Evolutionary conservation across 2,113 vertebrate genomes (phyloP), one percentile per base, ranked within the genome.

Genomic region (Isichthys henryi): DNA sequence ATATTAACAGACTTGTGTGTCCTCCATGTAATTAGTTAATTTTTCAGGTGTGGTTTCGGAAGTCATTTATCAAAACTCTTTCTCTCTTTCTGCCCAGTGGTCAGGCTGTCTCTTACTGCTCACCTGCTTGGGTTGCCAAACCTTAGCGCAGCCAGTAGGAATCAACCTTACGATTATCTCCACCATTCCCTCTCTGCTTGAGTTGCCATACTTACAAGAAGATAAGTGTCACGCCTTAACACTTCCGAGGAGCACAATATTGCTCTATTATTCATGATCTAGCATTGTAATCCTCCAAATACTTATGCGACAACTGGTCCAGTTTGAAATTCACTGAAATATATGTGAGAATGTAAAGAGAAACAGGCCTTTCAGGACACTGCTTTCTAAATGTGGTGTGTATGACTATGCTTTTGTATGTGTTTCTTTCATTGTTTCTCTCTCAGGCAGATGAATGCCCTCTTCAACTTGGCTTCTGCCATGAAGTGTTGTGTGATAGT

Each of bases 401-500:
- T 83, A 19, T n/a, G 1, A n/a, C 19, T n/a, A 10, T 84, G 3
- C 23, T 19, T 45, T 21, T 48, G 82, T 23, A 11, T 48, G 82
- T 11, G n/a, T 31, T 31, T 70, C n/a, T 31, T 27, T 70, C 62
- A 31, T 31, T 66, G n/a, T 11, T 70, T 13, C 4, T 39, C 35
- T 21, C 88, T 91, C 62, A 23, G 90, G 89, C 92, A 92, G 92
- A 95, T 92, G 94, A 95, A 95, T 93, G 92, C 93, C 90, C 93
- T 95, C 94, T 93, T 91, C 85, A 86, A 91, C 91, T 92, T 92
- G 93, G 90, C 93, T 95, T 91, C 92, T 95, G 95, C 95, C 95
- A 95, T 94, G 93, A 94, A 99, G 98, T 96, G 96, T 98, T 99
- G 97, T 97, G 97, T 98, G 98, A 98, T 97, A 97, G 97, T 98